Percentiles rank a stretch among this genome's conserved stretches.
phyloP scores from a whole-genome alignment of 2,113 vertebrate species.

The Hemibagrus wyckioides region DNA sequence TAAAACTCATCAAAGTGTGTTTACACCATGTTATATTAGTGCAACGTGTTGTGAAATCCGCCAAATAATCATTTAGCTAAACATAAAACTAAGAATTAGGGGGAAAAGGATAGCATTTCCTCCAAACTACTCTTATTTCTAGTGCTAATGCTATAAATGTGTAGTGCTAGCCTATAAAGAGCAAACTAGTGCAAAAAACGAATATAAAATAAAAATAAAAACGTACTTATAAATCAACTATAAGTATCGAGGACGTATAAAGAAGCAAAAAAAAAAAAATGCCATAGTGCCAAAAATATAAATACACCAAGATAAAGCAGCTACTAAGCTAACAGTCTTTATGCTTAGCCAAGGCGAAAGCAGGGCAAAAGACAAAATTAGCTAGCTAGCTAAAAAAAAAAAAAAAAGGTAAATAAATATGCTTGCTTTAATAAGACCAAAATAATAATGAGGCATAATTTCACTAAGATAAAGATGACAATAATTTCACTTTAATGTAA shows the following conservation, averaged over 20 bases:
- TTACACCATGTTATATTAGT: too few species aligned
- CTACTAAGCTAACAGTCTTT: background rate
- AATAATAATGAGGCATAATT: background rate
- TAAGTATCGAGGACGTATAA: background rate
- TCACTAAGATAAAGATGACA: background rate
- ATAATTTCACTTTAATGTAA: background rate
- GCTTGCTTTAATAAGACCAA: background rate
- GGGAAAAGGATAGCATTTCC: background rate
- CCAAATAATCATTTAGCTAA: background rate
- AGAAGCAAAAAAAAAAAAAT: too few species aligned
- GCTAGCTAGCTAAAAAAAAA: background rate
- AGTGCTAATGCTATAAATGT: too few species aligned
- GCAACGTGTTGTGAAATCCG: background rate
- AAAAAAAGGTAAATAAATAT: constrained; percentile 21
- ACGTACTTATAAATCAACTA: too few species aligned
- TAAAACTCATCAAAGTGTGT: too few species aligned
- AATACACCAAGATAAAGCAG: background rate
- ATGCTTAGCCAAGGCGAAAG: background rate
- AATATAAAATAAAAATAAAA: too few species aligned
- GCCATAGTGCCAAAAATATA: background rate
- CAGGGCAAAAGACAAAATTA: constrained; percentile 4
- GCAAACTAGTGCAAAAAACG: background rate
- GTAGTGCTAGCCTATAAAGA: too few species aligned
- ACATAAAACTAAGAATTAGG: background rate
- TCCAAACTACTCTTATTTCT: background rate